Base-by-base conservation (phyloP, 2,888 invertebrate species). In the Drosophila villosipedis region DNA sequence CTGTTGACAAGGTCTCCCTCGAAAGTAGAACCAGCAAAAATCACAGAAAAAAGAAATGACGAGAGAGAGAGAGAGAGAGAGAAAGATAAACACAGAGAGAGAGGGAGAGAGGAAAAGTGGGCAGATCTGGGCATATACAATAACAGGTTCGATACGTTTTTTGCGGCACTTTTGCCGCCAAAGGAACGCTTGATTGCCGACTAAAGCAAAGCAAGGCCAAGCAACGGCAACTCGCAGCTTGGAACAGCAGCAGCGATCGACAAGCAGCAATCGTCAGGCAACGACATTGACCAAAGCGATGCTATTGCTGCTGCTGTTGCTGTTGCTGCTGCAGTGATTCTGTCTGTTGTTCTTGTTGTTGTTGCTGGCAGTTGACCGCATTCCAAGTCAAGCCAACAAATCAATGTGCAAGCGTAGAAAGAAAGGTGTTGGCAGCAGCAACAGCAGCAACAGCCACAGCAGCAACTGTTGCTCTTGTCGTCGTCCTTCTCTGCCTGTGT, bases 111-210 rank as follows among this genome's bases (percentile, higher is more conserved):
- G 33, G 6, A 22, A 53, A 16, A 53, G 33, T 22, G 25, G 47
- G 47, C 25, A 16, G 33, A 54, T 4, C 37, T 54, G 19, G 53
- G 61, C 57, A 57, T n/a, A 57, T 80, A 25, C 22, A 25, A 86
- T 85, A 85, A 85, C 85, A 88, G 85, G 85, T 88, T 88, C 88
- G 76, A 88, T 83, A 77, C 74, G 82, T 83, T 83, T 83, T 75
- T 83, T 84, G 85, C 85, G 88, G 88, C 85, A 83, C 73, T 82
- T 84, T 82, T 75, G 82, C 78, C 76, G 78, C 70, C 78, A 77
- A 88, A 88, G 88, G 83, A 88, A 83, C 76, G 84, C 84, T 84
- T 84, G 82, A 87, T 82, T 85, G 88, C 84, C 76, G 84, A 39
- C 83, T 85, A 70, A 76, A 66, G 64, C 73, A 69, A 82, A 83